phyloP scores from a whole-genome alignment of 2,888 invertebrate genomes.

The Melangyna quadrimaculata region DNA sequence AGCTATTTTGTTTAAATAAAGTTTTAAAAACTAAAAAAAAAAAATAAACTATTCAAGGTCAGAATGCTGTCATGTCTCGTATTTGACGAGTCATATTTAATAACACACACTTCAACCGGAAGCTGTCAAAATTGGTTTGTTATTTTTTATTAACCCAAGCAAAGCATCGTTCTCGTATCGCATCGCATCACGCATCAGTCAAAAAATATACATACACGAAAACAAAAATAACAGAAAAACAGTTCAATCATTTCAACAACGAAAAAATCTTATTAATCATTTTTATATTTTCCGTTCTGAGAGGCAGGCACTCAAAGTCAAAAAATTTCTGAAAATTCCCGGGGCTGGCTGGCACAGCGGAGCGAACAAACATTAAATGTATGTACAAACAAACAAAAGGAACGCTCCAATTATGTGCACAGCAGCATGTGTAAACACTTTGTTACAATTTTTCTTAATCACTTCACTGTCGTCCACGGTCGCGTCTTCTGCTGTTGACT shows the following conservation, averaged over 20 bases:
- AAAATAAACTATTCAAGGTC: too few species aligned
- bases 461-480: constrained; percentile 50
- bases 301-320: constrained; percentile 27
- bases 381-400: constrained; percentile 31
- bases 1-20: too few species aligned
- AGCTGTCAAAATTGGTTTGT: constrained; percentile 17
- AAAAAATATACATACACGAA: neutral
- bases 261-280: constrained; percentile 56
- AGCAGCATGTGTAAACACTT: constrained; percentile 69
- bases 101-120: constrained; percentile 44
- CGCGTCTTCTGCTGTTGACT: constrained; percentile 63
- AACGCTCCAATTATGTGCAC: constrained; percentile 55
- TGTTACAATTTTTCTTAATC: constrained; percentile 71
- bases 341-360: constrained; percentile 5
- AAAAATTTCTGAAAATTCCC: constrained; percentile 37
- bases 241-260: constrained; percentile 55
- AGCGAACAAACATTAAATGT: neutral
- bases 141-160: constrained; percentile 27
- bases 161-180: too few species aligned
- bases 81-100: constrained; percentile 43
- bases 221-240: constrained; percentile 33
- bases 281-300: constrained; percentile 21
- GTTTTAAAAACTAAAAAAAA: too few species aligned
- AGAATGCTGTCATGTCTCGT: neutral
- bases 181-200: too few species aligned